Evolutionary conservation across 2,113 vertebrate genomes (phyloP), one percentile per base, ranked within the genome.

Genomic region (Xenopus borealis): DNA sequence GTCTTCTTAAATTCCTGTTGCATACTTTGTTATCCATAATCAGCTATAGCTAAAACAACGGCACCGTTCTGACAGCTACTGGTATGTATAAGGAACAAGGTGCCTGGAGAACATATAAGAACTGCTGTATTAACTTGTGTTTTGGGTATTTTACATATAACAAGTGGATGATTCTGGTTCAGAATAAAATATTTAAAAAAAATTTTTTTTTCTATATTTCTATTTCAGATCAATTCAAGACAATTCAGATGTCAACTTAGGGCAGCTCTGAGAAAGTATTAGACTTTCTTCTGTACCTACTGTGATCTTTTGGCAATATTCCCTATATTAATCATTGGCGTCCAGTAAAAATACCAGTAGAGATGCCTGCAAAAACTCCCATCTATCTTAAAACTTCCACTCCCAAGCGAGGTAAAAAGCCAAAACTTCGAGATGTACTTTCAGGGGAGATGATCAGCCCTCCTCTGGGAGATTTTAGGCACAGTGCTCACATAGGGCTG

Each of bases 371-470:
- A n/a, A 94, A 93, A 84, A 90, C 90, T 0, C 93, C 93, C 23
- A 93, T 94, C 18, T 93, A 94, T 83, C 78, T 94, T 69, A 93
- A 94, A 81, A 89, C 91, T 0, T 88, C 88, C 1, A 90, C 90
- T 20, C 89, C 90, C 18, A 91, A 89, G 78, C 83, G 89, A 66
- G 93, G 92, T 9, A 92, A 92, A 82, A 91, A 83, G 80, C 75
- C 85, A 66, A 88, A 80, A 81, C 86, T 91, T 0, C 88, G 93
- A 0, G 92, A 93, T 16, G 70, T 93, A 78, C 86, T 94, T 8
- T 93, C 92, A 0, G 84, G 92, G 0, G 91, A 94, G 62, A 93
- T 93, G 92, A 93, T 94, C 81, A 94, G 93, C 81, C 91, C 92
- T 0, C 92, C 93, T 0, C 81, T 93, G 66, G 93, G 93, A 0